Base-by-base conservation (phyloP, 2,797 vertebrate genomes). In the Carcharodon carcharias region DNA sequence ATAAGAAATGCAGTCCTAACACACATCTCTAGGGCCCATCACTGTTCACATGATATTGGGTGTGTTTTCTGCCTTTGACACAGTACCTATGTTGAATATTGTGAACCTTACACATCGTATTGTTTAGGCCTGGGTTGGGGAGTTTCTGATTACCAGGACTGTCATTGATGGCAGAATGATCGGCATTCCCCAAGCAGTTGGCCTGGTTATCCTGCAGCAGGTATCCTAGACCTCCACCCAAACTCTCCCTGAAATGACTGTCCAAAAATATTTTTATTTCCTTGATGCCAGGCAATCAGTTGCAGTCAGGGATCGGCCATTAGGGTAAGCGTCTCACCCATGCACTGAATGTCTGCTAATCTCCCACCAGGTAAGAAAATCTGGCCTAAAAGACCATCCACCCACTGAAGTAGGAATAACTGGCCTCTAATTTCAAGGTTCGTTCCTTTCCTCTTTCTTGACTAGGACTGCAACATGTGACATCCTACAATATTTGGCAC, bases 211-310 rank as follows among this genome's bases (percentile, higher is more conserved):
- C 18, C 16, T 92, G 56, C 89, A 92, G 31, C 58, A 92, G 89
- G 89, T 63, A 58, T 92, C 89, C 58, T 21, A 0, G 31, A 14
- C 31, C 56, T 92, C 89, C 58, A 11, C 58, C 89, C 89, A 92
- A 92, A 16, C 89, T n/a, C 58, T 63, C 16, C 58, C 56, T 16
- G 1, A 63, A 92, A 92, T 63, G 89, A 89, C 58, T 63, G 89
- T 35, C 89, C 61, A 58, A 92, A 92, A 92, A 63, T 92, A 23
- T 63, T 92, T 92, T n/a, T 28, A 92, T 92, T 63, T 40, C 89
- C 58, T 63, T 63, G 58, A 63, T 54, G 56, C 2, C 28, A 31
- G 28, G 61, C 16, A 92, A 92, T 63, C 58, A 63, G 31, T n/a
- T 92, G 31, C 6, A 6, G 58, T n/a, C 35, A 63, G 89, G 56